phyloP scores from a whole-genome alignment of 2,113 vertebrate species.

The Dipodomys spectabilis region DNA sequence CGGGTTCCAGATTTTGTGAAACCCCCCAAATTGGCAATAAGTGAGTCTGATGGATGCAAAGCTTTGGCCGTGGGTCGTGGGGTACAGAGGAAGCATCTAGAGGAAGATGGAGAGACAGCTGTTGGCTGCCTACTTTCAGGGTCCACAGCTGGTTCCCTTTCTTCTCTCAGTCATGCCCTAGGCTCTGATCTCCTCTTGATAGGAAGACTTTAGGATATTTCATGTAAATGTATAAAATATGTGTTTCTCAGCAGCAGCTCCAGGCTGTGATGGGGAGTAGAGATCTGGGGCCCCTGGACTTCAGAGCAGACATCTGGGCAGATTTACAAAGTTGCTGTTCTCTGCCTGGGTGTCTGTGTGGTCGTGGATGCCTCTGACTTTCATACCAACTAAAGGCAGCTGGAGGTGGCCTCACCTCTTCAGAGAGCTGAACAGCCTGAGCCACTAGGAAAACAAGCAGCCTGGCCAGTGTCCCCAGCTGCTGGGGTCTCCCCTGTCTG shows the following conservation, averaged over 20 bases:
- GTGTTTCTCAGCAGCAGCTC: background rate
- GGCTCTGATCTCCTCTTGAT: background rate
- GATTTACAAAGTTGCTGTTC: background rate
- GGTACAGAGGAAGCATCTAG: fast-evolving
- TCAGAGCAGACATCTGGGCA: background rate
- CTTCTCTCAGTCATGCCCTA: background rate
- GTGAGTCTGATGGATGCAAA: background rate
- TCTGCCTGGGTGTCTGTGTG: fast-evolving
- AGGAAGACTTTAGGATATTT: background rate
- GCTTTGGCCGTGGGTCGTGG: background rate
- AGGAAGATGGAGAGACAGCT: background rate
- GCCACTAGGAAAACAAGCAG: background rate
- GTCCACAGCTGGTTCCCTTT: background rate
- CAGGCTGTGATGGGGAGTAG: background rate
- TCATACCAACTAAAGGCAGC: background rate
- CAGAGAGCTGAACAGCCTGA: background rate
- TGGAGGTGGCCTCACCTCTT: background rate
- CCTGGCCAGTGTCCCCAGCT: background rate
- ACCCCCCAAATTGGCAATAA: background rate
- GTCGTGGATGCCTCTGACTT: background rate
- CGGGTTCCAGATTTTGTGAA: background rate
- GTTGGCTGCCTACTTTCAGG: background rate
- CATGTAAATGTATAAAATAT: background rate
- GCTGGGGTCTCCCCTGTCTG: fast-evolving
- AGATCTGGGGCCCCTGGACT: background rate